Evolutionary conservation across 1,140 invertebrate species (phyloP), one percentile per base, ranked within the genome.

Genomic region (Dendrolimus punctatus): DNA sequence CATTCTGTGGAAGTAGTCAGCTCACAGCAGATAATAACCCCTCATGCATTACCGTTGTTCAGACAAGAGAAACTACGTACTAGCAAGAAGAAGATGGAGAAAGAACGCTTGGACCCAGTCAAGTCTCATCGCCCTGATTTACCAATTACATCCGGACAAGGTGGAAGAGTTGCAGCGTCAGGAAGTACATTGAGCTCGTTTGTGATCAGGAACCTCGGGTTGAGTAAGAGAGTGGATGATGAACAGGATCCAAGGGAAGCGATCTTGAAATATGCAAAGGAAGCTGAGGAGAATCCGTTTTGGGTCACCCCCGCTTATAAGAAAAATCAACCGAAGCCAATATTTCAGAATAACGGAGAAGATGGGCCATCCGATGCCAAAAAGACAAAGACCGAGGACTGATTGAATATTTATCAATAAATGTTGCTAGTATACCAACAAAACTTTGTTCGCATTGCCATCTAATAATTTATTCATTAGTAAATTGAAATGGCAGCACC

Each of bases 141-240:
- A 46, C 98, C 98, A 0, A 96, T 99, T n/a, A 99, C 97, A 10
- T 90, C 91, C 58, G 95, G 95, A 10, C 93, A 95, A 66, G 96
- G 95, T 41, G 98, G 98, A n/a, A 90, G 97, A 64, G 93, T 99
- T 4, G 97, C 96, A 0, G 94, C 95, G 0, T 97, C 97, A 0
- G 99, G 99, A 39, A 96, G 96, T 54, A 99, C 98, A 0, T 88
- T 99, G 0, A 98, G 97, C 59, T 99, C 98, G 1, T 99, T 97
- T 84, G 97, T 99, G 36, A 99, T 99, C 46, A 91, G 98, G 53
- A 98, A 99, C 80, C 88, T 99, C 36, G 98, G 98, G 0, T 85
- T 98, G 2, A 95, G 95, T 63, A 99, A 99, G 73, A 91, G 95
- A 53, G 95, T 98, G 10, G 94, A 98, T 64, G 96, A 98, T 71